phyloP scores from a whole-genome alignment of 1,140 invertebrate genomes.

The Sinella curviseta region DNA sequence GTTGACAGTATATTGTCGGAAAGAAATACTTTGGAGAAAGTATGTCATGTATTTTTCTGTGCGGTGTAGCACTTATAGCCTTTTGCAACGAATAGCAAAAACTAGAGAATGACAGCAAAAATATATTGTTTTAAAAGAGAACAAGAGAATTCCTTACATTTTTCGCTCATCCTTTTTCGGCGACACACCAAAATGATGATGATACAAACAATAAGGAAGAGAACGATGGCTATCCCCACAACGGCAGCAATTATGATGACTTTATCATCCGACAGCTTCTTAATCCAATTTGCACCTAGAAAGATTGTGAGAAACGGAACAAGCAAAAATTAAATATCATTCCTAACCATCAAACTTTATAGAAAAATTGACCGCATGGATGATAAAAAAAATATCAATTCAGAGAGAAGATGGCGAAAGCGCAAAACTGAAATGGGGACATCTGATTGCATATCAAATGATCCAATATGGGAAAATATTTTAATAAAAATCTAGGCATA shows the following conservation, averaged over 20 bases:
- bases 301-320: conserved; percentile 30
- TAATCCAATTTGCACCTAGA: conserved; percentile 69
- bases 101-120: neutral
- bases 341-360: neutral
- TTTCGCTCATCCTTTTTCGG: conserved; percentile 45
- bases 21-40: too few relatives aligned
- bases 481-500: too few relatives aligned
- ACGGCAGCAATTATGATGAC: conserved; percentile 73
- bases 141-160: conserved; percentile 47
- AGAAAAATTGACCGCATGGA: neutral
- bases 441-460: too few relatives aligned
- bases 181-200: conserved; percentile 71
- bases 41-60: too few relatives aligned
- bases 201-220: conserved; percentile 77
- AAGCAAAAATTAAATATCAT: neutral
- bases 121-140: neutral
- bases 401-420: too few relatives aligned
- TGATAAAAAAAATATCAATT: too few relatives aligned
- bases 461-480: too few relatives aligned
- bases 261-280: conserved; percentile 70
- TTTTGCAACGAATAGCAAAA: too few relatives aligned
- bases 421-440: too few relatives aligned
- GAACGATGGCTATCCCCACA: conserved; percentile 71
- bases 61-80: too few relatives aligned
- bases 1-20: too few relatives aligned